A percentile compares a stretch with the other conserved stretches of the same genome.
These are phyloP conservation scores for Clarias laeviceps DNA, from an alignment of 2,797 vertebrate species.

Conservation along the genomic window DNA sequence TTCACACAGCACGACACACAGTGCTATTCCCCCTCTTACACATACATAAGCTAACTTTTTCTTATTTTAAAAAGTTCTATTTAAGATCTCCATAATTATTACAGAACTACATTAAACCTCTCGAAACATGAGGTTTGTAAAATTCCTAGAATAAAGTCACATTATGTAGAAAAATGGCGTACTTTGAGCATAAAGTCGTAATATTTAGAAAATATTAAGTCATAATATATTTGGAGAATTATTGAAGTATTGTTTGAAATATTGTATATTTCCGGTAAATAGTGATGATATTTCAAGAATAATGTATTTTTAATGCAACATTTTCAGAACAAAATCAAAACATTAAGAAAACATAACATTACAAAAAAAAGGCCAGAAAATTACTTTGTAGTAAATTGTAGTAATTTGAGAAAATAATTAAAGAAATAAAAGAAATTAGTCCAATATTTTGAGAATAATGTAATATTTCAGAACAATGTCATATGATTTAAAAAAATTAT, in stretches of 20 bases:
- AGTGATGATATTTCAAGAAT: not conserved
- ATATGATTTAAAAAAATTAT: too few species aligned
- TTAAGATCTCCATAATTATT: not conserved
- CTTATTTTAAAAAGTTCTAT: not conserved
- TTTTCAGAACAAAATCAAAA: too few species aligned
- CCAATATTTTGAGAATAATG: not conserved
- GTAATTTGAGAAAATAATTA: too few species aligned
- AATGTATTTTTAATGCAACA: too few species aligned
- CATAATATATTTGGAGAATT: not conserved
- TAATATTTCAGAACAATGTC: not conserved
- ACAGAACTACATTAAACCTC: not conserved
- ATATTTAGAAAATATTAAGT: not conserved
- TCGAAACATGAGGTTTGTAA: not conserved
- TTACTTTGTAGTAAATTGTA: too few species aligned
- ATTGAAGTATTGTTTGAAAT: not conserved
- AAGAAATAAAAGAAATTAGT: too few species aligned
- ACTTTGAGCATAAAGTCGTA: not conserved
- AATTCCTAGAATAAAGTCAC: not conserved
- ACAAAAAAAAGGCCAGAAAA: too few species aligned
- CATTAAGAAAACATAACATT: too few species aligned
- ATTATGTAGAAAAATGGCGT: not conserved
- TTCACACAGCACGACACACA: too few species aligned
- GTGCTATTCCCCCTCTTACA: not conserved
- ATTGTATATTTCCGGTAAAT: not conserved
- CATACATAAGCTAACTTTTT: not conserved